Evolutionary conservation across 2,888 invertebrate species (phyloP), one percentile per base, ranked within the genome.

Genomic region (Euplexia lucipara): DNA sequence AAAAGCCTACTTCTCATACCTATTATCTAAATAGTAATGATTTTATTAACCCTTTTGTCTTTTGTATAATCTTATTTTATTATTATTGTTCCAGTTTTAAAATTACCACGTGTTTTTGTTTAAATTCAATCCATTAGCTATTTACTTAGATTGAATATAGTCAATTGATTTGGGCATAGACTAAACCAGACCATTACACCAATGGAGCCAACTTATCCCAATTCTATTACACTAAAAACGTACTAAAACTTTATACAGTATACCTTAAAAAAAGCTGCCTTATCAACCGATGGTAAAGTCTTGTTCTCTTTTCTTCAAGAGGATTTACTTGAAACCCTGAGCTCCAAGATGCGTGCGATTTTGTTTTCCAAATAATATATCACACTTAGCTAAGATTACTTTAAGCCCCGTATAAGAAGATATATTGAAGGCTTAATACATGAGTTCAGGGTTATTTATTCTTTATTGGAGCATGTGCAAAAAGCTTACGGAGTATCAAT

Each of bases 311-410:
- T 88, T 84, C 87, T 88, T 87, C 84, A 80, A 78, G 68, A 72
- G 84, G 87, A 86, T 88, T 87, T 86, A 84, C 81, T 83, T 72
- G 64, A 81, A 84, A 83, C 78, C 82, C 83, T 63, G 57, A 61
- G 73, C 63, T 75, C 78, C 71, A 60, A 75, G 78, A 82, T 83
- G 84, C 85, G 84, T 84, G 81, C 82, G 85, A 87, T 88, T 88
- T 91, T 92, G 89, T 90, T 91, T 92, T 86, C 83, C 69, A 83
- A 87, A 89, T 89, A 91, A 92, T 92, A 91, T 88, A 92, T 92
- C 90, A 91, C 91, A 90, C 89, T 92, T 90, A 91, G 86, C 88
- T 70, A 83, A 89, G 91, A 92, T 92, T 92, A 91, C 88, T 88
- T 83, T 86, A 91, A 91, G 90, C 89, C 79, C 77, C 80, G 84